Evolutionary conservation across 2,797 vertebrate genomes (phyloP).

Genomic region (Coendou prehensilis): DNA sequence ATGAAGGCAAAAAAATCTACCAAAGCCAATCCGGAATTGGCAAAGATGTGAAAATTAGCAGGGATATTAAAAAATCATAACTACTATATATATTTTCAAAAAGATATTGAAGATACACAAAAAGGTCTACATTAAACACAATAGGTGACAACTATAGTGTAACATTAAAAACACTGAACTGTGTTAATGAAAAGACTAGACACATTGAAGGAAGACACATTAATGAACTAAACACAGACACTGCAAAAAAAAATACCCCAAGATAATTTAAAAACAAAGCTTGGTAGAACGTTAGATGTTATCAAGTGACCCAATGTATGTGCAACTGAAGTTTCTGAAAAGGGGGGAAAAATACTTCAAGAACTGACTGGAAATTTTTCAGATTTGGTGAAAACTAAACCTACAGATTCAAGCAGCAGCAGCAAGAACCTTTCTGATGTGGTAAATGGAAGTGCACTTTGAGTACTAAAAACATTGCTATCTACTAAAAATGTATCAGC

Average conservation of each 20-base stretch:
- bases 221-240: background rate
- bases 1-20: background rate
- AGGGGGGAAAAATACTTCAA: background rate
- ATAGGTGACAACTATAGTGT: background rate
- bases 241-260: background rate
- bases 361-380: background rate
- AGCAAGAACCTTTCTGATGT: background rate
- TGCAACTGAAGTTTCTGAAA: background rate
- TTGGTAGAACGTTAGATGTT: background rate
- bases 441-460: background rate
- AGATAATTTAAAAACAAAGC: background rate
- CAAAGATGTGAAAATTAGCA: background rate
- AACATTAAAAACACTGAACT: constrained; percentile 19
- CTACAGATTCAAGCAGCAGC: background rate
- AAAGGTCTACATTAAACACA: background rate
- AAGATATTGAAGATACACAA: background rate
- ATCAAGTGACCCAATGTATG: background rate
- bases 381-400: constrained; percentile 23
- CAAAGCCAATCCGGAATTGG: constrained; percentile 25
- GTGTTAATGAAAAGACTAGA: background rate
- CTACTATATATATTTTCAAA: background rate
- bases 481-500: background rate
- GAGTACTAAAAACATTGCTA: background rate
- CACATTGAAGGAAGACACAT: background rate
- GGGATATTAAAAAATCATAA: constrained; percentile 4